Percentiles rank a stretch among this genome's conserved stretches.
Evolutionary conservation across 2,797 vertebrate genomes (phyloP).

Genomic region (Lepus oiostolus): DNA sequence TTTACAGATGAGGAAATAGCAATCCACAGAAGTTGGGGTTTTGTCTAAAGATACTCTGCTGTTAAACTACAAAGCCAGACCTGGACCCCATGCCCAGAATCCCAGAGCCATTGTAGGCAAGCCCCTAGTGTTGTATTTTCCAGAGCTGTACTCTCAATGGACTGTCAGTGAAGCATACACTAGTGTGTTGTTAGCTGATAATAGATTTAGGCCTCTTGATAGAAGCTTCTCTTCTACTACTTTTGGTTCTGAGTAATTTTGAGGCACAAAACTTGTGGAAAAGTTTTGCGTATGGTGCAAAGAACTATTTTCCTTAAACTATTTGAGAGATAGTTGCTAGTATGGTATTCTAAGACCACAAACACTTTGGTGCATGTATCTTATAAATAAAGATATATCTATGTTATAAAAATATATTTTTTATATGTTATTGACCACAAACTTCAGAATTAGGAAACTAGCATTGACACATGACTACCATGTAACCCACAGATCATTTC

Average conservation of each 20-base stretch:
- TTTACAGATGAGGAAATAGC: neutral
- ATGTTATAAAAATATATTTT: neutral
- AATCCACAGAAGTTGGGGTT: neutral
- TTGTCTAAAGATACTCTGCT: neutral
- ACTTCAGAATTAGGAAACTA: conserved; percentile 14
- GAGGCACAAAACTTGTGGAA: neutral
- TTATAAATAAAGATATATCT: neutral
- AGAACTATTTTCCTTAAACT: conserved; percentile 19
- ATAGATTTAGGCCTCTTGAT: neutral
- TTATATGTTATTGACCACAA: neutral
- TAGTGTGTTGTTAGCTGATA: neutral
- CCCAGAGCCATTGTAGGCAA: neutral
- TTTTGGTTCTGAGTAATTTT: neutral
- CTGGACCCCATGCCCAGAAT: neutral
- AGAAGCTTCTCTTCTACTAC: neutral
- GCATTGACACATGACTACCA: neutral
- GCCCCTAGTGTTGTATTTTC: neutral
- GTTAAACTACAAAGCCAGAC: neutral
- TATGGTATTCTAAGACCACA: neutral
- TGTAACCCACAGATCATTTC: neutral
- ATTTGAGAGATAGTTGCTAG: neutral
- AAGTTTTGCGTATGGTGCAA: neutral
- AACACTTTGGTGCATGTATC: neutral
- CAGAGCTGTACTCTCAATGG: neutral
- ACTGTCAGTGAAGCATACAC: neutral